A percentile compares a stretch with the other conserved stretches of the same genome.
These are phyloP conservation scores for Pangasianodon gigas DNA, from an alignment of 2,113 vertebrate species.

Conservation along the genomic window DNA sequence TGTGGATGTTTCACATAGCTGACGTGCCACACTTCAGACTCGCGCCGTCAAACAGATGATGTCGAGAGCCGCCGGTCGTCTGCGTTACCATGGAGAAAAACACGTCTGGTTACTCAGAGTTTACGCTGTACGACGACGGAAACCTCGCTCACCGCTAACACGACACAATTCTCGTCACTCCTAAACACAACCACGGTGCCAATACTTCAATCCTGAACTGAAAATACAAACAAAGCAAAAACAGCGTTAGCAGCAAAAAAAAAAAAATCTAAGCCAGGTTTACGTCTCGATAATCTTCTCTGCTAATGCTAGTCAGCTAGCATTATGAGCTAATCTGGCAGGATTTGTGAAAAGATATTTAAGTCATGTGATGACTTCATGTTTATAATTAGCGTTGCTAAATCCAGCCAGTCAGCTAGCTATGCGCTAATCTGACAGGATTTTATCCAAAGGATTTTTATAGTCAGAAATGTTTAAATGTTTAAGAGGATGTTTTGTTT, in stretches of 20 bases:
- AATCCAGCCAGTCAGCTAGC: background rate
- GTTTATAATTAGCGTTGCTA: background rate
- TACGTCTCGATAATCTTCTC: background rate
- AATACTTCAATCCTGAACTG: background rate
- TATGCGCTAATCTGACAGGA: background rate
- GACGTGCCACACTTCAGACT: background rate
- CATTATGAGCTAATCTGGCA: background rate
- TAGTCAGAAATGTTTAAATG: too few species aligned
- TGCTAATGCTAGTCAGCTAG: background rate
- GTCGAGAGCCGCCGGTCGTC: background rate
- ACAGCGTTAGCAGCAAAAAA: background rate
- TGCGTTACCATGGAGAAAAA: too few species aligned
- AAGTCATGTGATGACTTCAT: background rate
- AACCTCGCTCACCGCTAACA: background rate
- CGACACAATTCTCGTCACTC: background rate
- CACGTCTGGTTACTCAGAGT: background rate
- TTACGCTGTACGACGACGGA: background rate
- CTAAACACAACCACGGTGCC: background rate
- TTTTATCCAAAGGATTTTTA: too few species aligned
- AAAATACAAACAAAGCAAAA: background rate
- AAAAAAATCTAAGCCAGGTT: background rate
- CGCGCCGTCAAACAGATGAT: background rate
- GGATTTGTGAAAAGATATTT: background rate
- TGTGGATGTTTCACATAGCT: constrained; percentile 7
- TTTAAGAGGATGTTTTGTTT: too few species aligned